phyloP scores from a whole-genome alignment of 2,113 vertebrate genomes.

The Tragelaphus buxtoni region DNA sequence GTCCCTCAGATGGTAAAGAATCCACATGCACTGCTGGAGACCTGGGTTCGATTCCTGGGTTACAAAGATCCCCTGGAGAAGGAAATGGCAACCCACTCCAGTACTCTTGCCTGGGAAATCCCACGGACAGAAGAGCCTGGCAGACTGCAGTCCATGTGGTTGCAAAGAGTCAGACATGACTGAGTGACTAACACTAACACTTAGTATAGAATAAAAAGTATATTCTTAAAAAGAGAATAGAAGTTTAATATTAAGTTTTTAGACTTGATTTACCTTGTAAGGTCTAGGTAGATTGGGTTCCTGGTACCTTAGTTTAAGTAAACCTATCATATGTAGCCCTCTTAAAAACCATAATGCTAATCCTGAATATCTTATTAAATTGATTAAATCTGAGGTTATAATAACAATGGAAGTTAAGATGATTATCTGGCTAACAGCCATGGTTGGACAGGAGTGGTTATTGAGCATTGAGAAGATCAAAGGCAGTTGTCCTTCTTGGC shows the following conservation, averaged over 20 bases:
- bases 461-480: conserved; percentile 80
- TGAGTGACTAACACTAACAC: background rate
- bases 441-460: conserved; percentile 70
- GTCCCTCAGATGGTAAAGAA: background rate
- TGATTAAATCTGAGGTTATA: conserved; percentile 77
- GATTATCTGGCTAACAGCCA: conserved; percentile 80
- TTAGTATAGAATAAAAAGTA: background rate
- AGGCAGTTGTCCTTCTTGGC: conserved; percentile 79
- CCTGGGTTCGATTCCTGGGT: background rate
- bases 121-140: background rate
- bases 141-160: background rate
- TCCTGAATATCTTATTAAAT: conserved; percentile 79
- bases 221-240: background rate
- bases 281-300: conserved; percentile 77
- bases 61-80: background rate
- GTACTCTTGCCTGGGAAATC: background rate
- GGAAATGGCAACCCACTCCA: background rate
- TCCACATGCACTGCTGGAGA: background rate
- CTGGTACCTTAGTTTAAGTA: conserved; percentile 78
- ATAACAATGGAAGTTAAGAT: conserved; percentile 78
- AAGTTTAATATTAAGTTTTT: background rate
- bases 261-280: conserved; percentile 78
- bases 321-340: conserved; percentile 76
- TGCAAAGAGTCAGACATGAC: background rate
- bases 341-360: conserved; percentile 75